Evolutionary conservation across 2,888 invertebrate species (phyloP).

Genomic region (Spatulosminthurus flaviceps): DNA sequence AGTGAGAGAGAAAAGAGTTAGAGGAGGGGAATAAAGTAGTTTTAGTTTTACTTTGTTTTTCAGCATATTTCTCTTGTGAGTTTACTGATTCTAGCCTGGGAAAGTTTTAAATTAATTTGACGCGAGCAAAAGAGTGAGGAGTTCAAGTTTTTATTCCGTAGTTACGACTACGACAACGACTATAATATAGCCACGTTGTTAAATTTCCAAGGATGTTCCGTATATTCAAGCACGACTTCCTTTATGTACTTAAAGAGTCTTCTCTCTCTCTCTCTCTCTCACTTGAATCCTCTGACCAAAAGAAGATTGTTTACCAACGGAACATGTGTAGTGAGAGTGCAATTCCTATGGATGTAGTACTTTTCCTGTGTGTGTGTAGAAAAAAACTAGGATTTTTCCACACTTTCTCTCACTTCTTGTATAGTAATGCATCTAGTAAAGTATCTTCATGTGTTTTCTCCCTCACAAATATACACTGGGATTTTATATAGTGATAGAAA

Average conservation of each 20-base stretch:
- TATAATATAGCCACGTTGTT: neutral
- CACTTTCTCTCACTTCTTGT: too few species aligned
- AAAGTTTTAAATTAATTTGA: slow-evolving; percentile 64
- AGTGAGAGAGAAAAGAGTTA: slow-evolving; percentile 25
- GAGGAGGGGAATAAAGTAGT: slow-evolving; percentile 45
- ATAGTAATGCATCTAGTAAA: too few species aligned
- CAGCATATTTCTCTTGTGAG: slow-evolving; percentile 53
- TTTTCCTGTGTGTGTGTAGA: too few species aligned
- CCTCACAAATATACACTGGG: too few species aligned
- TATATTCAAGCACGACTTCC: neutral
- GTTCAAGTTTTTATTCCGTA: slow-evolving; percentile 57
- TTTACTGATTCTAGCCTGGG: slow-evolving; percentile 51
- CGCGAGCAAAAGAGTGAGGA: slow-evolving; percentile 59
- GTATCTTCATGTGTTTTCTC: too few species aligned
- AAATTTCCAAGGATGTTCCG: neutral
- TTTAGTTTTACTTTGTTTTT: slow-evolving; percentile 54
- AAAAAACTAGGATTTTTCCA: too few species aligned
- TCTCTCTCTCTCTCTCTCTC: too few species aligned
- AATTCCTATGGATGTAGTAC: too few species aligned
- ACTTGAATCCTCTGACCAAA: too few species aligned
- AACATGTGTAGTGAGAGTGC: too few species aligned
- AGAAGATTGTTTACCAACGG: too few species aligned
- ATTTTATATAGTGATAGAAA: too few species aligned
- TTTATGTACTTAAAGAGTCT: neutral
- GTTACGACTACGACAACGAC: slow-evolving; percentile 34